Conservation (phyloP, 2,888 invertebrate species). For the Drosophila mettleri region DNA sequence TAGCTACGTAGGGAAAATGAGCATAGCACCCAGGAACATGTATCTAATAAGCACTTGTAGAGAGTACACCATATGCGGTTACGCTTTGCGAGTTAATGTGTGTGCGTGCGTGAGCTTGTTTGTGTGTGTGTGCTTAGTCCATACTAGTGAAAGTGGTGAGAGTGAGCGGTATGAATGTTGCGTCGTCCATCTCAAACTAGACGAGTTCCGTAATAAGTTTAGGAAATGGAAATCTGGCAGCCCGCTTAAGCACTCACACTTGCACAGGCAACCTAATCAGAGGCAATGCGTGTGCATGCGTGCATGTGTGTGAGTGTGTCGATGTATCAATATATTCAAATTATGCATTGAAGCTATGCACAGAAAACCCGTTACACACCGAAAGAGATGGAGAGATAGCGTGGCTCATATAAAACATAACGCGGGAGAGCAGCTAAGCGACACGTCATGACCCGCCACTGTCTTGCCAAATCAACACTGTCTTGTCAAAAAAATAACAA, state of each 20-base stretch:
- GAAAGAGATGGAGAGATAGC: slow-evolving; percentile 24
- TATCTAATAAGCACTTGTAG: slow-evolving; percentile 61
- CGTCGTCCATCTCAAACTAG: slow-evolving; percentile 36
- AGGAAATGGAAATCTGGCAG: slow-evolving; percentile 45
- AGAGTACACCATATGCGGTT: slow-evolving; percentile 56
- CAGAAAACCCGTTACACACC: slow-evolving; percentile 71
- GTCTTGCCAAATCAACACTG: slow-evolving; percentile 61
- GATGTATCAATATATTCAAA: slow-evolving; percentile 55
- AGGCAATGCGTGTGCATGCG: not conserved
- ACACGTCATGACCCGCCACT: slow-evolving; percentile 58
- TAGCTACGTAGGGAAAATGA: slow-evolving; percentile 18
- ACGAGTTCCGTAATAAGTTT: slow-evolving; percentile 66
- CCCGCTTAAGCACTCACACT: slow-evolving; percentile 25
- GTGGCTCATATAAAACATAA: slow-evolving; percentile 24
- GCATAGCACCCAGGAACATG: slow-evolving; percentile 29
- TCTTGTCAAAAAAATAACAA: slow-evolving; percentile 22
- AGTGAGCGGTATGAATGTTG: slow-evolving; percentile 54
- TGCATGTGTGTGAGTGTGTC: slow-evolving; percentile 6
- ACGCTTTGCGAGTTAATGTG: slow-evolving; percentile 2
- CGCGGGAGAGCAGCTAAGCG: slow-evolving; percentile 43
- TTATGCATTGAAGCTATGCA: slow-evolving; percentile 34
- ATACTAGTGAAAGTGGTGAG: slow-evolving; percentile 71
- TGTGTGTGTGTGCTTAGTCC: slow-evolving; percentile 17
- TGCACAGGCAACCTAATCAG: not conserved
- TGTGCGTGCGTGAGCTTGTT: not conserved